Base-by-base conservation (phyloP, 1,140 invertebrate genomes). In the Listronotus oregonensis region DNA sequence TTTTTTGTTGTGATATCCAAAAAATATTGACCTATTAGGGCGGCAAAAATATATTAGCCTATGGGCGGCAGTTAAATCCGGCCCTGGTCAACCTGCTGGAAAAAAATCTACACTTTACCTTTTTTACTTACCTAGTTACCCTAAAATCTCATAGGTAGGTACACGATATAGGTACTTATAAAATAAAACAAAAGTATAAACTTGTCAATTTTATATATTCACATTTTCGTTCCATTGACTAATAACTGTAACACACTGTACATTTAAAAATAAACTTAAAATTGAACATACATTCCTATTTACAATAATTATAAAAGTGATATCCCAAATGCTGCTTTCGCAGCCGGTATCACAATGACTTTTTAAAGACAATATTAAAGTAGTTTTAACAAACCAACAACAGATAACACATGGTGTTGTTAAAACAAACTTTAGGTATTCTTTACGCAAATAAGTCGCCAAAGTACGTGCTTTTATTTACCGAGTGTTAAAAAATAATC, bases 151-250 rank as follows among this genome's bases (percentile, higher is more conserved):
- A n/a, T n/a, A n/a, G n/a, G n/a, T n/a, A n/a, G n/a, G 21, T 27
- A 11, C 14, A 42, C 1, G 39, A 12, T 42, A 42, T 14, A 1
- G 7, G 2, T 42, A 15, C 3, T 15, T 12, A 32, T n/a, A n/a
- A 58, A 71, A 69, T 64, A 69, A 75, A 69, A 73, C 65, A 63
- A 64, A 44, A 17, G 9, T 39, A 44, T 51, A 70, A 78, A 77
- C 74, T 77, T 73, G 68, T 76, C 73, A 78, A 76, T 78, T 73
- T 78, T 74, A 76, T 78, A 78, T 78, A 78, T 78, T 78, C 75
- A 78, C 76, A 78, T 75, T 73, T 77, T 77, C 75, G 72, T 75
- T 78, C 74, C 77, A 78, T 72, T 77, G 72, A 79, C 77, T 79
- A 79, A 75, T 73, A 71, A 73, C 67, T 76, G 72, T 69, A 78